phyloP scores from a whole-genome alignment of 92 coral and sea anemone species.

The Palythoa grandiflora region DNA sequence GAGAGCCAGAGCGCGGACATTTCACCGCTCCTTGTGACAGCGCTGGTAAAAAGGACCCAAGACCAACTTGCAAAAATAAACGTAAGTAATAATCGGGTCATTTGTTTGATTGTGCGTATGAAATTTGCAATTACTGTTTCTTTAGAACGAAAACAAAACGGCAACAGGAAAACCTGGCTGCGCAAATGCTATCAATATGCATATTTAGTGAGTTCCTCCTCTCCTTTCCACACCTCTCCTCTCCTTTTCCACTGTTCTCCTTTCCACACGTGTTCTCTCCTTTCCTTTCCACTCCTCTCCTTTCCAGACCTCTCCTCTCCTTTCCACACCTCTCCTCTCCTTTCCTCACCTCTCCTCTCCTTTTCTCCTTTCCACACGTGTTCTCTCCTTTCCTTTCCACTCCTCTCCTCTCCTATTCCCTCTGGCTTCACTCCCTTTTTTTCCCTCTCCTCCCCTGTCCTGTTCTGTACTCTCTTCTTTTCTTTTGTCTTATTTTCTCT shows the following conservation, averaged over 20 bases:
- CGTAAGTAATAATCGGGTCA: background rate
- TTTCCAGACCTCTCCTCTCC: no score
- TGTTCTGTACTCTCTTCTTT: background rate
- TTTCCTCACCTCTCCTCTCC: no score
- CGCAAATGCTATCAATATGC: background rate
- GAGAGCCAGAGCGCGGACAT: slow-evolving; percentile 70
- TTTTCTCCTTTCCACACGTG: no score
- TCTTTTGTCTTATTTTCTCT: background rate
- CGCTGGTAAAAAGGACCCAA: slow-evolving; percentile 17
- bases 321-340: no score
- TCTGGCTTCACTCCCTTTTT: no score
- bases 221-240: background rate
- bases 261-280: no score
- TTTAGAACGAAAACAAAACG: background rate
- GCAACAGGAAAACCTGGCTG: no score
- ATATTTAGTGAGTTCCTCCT: background rate
- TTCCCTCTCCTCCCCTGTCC: no score
- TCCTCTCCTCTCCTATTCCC: no score
- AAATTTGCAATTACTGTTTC: background rate
- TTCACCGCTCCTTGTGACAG: slow-evolving; percentile 38
- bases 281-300: background rate
- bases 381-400: no score
- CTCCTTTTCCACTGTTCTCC: background rate
- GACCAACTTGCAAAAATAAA: background rate
- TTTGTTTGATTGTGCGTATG: background rate